These are phyloP conservation scores for Pachymerium ferrugineum DNA, from an alignment of 2,888 invertebrate genomes.

Conservation along the genomic window DNA sequence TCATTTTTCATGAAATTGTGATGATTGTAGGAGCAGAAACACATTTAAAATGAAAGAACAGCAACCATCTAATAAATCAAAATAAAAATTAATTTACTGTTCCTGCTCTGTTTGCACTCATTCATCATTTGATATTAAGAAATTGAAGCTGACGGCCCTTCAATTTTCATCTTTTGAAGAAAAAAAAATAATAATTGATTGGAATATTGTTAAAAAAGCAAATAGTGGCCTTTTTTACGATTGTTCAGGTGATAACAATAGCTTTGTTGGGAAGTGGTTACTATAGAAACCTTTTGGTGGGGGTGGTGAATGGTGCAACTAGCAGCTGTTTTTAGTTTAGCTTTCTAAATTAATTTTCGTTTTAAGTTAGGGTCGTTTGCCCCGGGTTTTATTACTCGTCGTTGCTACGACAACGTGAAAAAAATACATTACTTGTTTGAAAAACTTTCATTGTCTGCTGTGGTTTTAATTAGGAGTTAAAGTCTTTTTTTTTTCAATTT, in stretches of 20 bases:
- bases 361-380: slow-evolving; percentile 27
- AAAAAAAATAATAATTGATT: too few relatives aligned
- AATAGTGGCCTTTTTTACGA: neutral
- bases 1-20: slow-evolving; percentile 27
- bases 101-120: slow-evolving; percentile 14
- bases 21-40: slow-evolving; percentile 27
- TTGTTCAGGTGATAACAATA: slow-evolving; percentile 27
- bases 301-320: slow-evolving; percentile 10
- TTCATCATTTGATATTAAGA: slow-evolving; percentile 23
- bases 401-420: slow-evolving; percentile 14
- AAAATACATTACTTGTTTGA: slow-evolving; percentile 20
- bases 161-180: too few relatives aligned
- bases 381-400: slow-evolving; percentile 22
- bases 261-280: slow-evolving; percentile 25
- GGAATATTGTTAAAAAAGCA: slow-evolving; percentile 23
- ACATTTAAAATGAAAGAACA: slow-evolving; percentile 27
- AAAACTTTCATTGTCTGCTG: slow-evolving; percentile 8
- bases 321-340: slow-evolving; percentile 27
- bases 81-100: slow-evolving; percentile 27
- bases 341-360: slow-evolving; percentile 27
- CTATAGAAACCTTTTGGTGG: neutral
- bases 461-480: slow-evolving; percentile 7
- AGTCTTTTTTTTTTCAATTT: neutral
- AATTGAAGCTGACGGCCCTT: neutral
- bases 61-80: slow-evolving; percentile 27